These are phyloP conservation scores for Melanocharis versteri DNA, from an alignment of 2,113 vertebrate species.

Conservation along the genomic window DNA sequence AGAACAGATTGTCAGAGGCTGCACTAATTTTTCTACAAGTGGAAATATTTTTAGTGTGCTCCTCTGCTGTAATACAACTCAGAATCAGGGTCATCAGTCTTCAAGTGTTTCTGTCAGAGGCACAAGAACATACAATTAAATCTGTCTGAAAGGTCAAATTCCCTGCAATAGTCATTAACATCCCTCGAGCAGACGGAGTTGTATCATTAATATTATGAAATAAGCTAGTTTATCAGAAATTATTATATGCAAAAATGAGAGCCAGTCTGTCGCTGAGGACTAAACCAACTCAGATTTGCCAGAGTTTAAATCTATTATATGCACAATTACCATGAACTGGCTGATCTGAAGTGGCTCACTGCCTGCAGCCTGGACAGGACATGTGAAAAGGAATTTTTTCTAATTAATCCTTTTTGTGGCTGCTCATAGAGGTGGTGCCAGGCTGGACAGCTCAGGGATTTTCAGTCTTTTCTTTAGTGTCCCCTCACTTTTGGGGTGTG, in stretches of 20 bases:
- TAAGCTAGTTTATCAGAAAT: not conserved
- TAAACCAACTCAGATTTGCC: not conserved
- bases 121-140: not conserved
- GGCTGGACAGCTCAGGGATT: not conserved
- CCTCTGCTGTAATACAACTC: not conserved
- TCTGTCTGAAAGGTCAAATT: conserved; percentile 5
- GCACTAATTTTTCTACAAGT: not conserved
- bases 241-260: not conserved
- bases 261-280: not conserved
- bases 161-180: conserved; percentile 3
- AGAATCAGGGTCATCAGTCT: not conserved
- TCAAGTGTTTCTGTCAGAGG: not conserved
- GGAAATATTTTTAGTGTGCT: not conserved
- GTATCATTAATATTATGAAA: not conserved
- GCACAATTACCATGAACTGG: not conserved
- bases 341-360: not conserved
- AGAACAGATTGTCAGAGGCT: not conserved
- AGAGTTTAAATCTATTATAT: not conserved
- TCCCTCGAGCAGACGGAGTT: not conserved
- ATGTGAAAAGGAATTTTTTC: not conserved
- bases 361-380: not conserved
- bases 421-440: not conserved
- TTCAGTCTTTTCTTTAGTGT: not conserved
- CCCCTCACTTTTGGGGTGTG: not conserved
- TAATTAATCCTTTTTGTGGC: not conserved